Evolutionary conservation across 2,888 invertebrate genomes (phyloP).

Genomic region (Xylota sylvarum): DNA sequence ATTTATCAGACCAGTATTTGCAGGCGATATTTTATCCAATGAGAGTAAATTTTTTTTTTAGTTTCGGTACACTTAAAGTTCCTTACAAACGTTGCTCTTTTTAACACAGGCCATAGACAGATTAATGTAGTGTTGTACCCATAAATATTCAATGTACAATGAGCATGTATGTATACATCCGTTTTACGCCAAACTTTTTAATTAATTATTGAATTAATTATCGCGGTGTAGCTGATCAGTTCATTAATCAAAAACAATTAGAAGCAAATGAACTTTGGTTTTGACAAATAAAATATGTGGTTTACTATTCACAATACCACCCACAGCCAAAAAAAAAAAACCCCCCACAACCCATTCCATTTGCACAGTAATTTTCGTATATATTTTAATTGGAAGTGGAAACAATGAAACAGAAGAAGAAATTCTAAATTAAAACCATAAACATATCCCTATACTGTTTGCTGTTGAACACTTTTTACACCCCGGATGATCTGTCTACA

Average conservation of each 20-base stretch:
- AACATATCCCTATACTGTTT: constrained; percentile 28
- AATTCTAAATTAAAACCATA: constrained; percentile 54
- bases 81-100: too few species aligned
- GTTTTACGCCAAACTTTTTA: too few species aligned
- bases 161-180: too few species aligned
- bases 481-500: neutral
- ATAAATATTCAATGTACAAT: too few species aligned
- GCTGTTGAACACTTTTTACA: constrained; percentile 18
- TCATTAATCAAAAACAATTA: neutral
- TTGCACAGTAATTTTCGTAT: neutral
- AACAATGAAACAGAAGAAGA: constrained; percentile 16
- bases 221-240: neutral
- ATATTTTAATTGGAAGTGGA: constrained; percentile 8
- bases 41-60: too few species aligned
- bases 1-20: too few species aligned
- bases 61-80: too few species aligned
- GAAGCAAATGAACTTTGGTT: neutral
- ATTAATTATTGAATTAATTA: too few species aligned
- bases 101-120: too few species aligned
- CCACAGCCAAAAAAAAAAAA: neutral
- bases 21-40: too few species aligned
- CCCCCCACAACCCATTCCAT: neutral
- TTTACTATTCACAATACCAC: neutral
- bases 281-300: neutral
- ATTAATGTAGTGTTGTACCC: too few species aligned